phyloP scores from a whole-genome alignment of 2,888 invertebrate species.

The Cristatella mucedo region DNA sequence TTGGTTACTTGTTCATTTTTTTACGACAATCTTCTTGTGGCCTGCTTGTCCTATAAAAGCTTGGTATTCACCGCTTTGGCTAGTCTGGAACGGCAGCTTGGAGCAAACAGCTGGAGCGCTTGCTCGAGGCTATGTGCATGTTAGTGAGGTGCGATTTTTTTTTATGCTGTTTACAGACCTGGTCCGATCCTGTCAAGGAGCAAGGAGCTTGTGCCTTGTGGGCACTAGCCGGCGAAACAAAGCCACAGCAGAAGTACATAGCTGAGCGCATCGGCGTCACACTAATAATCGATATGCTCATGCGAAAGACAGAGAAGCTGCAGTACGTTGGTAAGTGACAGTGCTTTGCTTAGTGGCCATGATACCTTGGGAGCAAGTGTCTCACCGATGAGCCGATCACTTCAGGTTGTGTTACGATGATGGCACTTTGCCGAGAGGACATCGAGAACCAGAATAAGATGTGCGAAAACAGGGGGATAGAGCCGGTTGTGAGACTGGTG shows the following conservation, averaged over 20 bases:
- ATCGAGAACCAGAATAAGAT: constrained; percentile 34
- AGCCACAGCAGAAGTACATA: constrained; percentile 33
- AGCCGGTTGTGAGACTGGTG: constrained; percentile 32
- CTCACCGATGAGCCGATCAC: not conserved
- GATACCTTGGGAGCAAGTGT: not conserved
- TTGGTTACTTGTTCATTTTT: no score
- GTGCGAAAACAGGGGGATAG: constrained; percentile 31
- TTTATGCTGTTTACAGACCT: constrained; percentile 15
- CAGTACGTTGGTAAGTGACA: constrained; percentile 34
- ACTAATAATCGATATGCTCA: constrained; percentile 35
- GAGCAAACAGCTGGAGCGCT: no score
- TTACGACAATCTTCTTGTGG: no score
- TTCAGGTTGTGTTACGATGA: constrained; percentile 35
- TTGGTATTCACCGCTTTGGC: no score
- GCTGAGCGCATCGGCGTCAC: constrained; percentile 32
- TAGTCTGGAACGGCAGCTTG: no score
- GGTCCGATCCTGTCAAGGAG: constrained; percentile 30
- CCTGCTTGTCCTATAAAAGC: no score
- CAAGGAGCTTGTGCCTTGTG: constrained; percentile 37
- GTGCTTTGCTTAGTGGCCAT: not conserved
- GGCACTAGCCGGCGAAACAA: constrained; percentile 34
- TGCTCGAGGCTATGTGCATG: no score
- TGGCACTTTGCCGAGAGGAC: constrained; percentile 32
- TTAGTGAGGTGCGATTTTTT: no score
- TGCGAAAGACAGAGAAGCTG: constrained; percentile 34